Percentiles rank a stretch among this genome's conserved stretches.
These are phyloP conservation scores for Nibea albiflora DNA, from an alignment of 2,113 vertebrate species.

Conservation along the genomic window DNA sequence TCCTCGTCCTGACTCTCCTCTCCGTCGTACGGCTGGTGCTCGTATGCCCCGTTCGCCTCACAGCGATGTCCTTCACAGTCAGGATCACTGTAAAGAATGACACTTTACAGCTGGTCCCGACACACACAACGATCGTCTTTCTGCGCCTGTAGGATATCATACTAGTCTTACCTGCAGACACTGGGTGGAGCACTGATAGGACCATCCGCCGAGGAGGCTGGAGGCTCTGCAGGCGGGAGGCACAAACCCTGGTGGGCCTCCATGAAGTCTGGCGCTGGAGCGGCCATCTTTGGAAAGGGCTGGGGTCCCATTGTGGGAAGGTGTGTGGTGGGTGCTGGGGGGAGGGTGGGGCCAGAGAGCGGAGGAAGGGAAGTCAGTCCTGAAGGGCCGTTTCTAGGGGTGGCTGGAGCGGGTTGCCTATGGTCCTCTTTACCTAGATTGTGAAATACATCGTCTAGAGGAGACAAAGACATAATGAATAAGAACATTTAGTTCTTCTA, in stretches of 20 bases:
- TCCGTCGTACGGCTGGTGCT: slow-evolving; percentile 93
- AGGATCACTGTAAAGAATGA: slow-evolving; percentile 87
- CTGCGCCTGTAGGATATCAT: not conserved
- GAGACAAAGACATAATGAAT: slow-evolving; percentile 23
- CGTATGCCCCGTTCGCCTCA: slow-evolving; percentile 90
- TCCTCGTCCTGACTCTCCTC: slow-evolving; percentile 97
- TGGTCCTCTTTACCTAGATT: slow-evolving; percentile 93
- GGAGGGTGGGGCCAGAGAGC: slow-evolving; percentile 86
- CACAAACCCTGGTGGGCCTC: slow-evolving; percentile 91
- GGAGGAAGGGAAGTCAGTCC: slow-evolving; percentile 89
- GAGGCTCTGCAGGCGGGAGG: slow-evolving; percentile 87
- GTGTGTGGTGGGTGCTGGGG: slow-evolving; percentile 87
- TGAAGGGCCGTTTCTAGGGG: slow-evolving; percentile 89
- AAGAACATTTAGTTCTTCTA: not conserved
- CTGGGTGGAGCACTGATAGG: slow-evolving; percentile 93
- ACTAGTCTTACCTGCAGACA: slow-evolving; percentile 91
- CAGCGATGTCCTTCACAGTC: slow-evolving; percentile 98
- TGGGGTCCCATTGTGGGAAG: slow-evolving; percentile 87
- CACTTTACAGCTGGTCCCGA: not conserved
- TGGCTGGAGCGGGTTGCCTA: slow-evolving; percentile 85
- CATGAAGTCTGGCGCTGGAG: slow-evolving; percentile 89
- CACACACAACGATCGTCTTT: not conserved
- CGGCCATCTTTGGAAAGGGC: slow-evolving; percentile 90
- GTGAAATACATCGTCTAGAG: slow-evolving; percentile 94
- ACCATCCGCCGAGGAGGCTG: slow-evolving; percentile 85